Evolutionary conservation across 53 echinoderm and acorn worm genomes (phyloP), one percentile per base, ranked within the genome.

Genomic region (Mesocentrotus franciscanus): DNA sequence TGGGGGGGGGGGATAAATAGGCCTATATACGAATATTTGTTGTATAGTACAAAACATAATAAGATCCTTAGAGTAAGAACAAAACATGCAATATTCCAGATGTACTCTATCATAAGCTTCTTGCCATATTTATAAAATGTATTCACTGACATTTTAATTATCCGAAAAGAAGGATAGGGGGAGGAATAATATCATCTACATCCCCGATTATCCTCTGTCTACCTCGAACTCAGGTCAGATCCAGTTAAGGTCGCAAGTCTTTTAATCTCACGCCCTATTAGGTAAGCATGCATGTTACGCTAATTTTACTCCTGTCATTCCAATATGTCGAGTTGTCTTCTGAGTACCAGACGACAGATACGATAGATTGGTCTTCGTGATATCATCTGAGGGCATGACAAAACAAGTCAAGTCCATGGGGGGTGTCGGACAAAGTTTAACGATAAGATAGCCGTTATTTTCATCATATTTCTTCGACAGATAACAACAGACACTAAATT

Each of bases 211-310:
- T 68, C 7, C 26, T 24, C 8, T 68, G 68, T 68, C 68, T 68
- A 22, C 68, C 24, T 24, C 24, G 24, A 74, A 30, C 74, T 74
- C 74, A 12, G 0, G 29, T 30, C 30, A 30, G 74, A 74, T 74
- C 74, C 74, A 9, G 32, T 14, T 10, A 29, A 30, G 32, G 74
- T 74, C 74, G 74, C 74, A 30, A 74, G 74, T 74, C 74, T 74
- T 30, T 74, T 74, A 74, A 74, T 74, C 74, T 32, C 74, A 74
- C 32, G 74, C 74, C 74, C 74, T 74, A 74, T 74, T 74, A 74
- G 32, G 74, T 12, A 32, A 30, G 32, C 74, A 74, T 74, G 32
- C 74, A 74, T 74, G 74, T 74, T 74, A 29, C 74, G 74, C 74
- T 30, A 74, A 74, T 74, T 74, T 74, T 11, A 18, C 32, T 32